These are phyloP conservation scores for Cyprinella venusta DNA, from an alignment of 2,797 vertebrate species.

Conservation along the genomic window DNA sequence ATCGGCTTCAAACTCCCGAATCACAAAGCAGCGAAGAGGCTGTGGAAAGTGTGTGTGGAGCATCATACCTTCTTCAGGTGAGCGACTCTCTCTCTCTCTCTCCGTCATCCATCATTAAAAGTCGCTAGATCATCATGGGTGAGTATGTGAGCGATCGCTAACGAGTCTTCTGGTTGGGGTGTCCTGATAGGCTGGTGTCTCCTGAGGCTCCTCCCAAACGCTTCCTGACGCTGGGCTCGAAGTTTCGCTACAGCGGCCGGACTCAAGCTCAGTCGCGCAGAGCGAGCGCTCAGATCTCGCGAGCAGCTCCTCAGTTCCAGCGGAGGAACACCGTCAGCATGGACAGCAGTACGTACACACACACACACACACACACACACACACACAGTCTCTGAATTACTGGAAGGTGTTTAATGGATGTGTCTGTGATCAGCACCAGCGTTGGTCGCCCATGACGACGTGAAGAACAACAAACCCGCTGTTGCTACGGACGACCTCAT, in stretches of 20 bases:
- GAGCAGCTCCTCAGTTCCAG: constrained; percentile 91
- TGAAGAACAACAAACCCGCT: constrained; percentile 87
- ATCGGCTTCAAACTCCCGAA: constrained; percentile 98
- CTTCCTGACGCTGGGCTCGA: constrained; percentile 94
- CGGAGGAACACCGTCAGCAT: constrained; percentile 96
- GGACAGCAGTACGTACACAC: constrained; percentile 80
- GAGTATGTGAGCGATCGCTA: background rate
- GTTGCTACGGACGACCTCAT: constrained; percentile 90
- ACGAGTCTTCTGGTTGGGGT: background rate
- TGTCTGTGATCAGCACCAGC: constrained; percentile 87
- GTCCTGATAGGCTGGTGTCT: constrained; percentile 85
- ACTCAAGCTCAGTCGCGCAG: constrained; percentile 94
- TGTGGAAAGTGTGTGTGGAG: constrained; percentile 99
- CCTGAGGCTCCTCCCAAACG: constrained; percentile 97
- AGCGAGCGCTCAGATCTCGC: constrained; percentile 92
- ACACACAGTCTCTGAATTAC: background rate
- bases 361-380: background rate
- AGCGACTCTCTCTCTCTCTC: constrained; percentile 4
- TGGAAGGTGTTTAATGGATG: constrained; percentile 54
- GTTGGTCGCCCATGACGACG: constrained; percentile 92
- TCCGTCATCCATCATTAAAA: no score
- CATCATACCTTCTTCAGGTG: constrained; percentile 99
- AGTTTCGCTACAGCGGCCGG: constrained; percentile 96
- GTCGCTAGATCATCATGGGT: no score
- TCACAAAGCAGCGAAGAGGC: constrained; percentile 94